phyloP scores from a whole-genome alignment of 1,140 invertebrate genomes.

The Halotydeus destructor region DNA sequence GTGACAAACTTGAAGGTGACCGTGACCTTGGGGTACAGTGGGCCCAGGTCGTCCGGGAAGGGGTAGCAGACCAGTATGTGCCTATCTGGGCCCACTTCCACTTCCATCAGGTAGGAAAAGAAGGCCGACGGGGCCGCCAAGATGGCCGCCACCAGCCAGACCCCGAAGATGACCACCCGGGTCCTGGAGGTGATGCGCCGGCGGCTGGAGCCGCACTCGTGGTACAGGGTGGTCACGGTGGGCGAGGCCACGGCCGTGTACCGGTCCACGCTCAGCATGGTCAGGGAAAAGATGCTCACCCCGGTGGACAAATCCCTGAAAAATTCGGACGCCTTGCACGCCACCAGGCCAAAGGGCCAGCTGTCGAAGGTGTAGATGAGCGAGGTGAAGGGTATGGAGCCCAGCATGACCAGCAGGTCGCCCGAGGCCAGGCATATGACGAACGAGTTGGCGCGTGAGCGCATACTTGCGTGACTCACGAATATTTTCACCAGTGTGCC shows the following conservation, averaged over 20 bases:
- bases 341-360: conserved; percentile 53
- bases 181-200: conserved; percentile 32
- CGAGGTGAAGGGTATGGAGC: conserved; percentile 51
- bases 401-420: conserved; percentile 52
- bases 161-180: conserved; percentile 23
- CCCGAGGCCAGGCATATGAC: conserved; percentile 55
- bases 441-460: conserved; percentile 76
- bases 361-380: conserved; percentile 60
- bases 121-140: conserved; percentile 54
- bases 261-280: conserved; percentile 65
- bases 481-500: conserved; percentile 65
- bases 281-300: conserved; percentile 78
- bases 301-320: conserved; percentile 81
- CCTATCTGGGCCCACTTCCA: conserved; percentile 24
- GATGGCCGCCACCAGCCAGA: conserved; percentile 55
- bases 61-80: conserved; percentile 52
- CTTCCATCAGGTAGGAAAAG: conserved; percentile 42
- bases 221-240: conserved; percentile 41
- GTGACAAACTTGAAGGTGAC: conserved; percentile 51
- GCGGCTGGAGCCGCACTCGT: conserved; percentile 40
- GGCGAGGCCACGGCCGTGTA: conserved; percentile 67
- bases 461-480: conserved; percentile 49
- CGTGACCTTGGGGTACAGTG: conserved; percentile 42
- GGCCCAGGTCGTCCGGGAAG: conserved; percentile 45
- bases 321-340: conserved; percentile 60